phyloP scores from a whole-genome alignment of 2,113 vertebrate species.

The Abramis brama region DNA sequence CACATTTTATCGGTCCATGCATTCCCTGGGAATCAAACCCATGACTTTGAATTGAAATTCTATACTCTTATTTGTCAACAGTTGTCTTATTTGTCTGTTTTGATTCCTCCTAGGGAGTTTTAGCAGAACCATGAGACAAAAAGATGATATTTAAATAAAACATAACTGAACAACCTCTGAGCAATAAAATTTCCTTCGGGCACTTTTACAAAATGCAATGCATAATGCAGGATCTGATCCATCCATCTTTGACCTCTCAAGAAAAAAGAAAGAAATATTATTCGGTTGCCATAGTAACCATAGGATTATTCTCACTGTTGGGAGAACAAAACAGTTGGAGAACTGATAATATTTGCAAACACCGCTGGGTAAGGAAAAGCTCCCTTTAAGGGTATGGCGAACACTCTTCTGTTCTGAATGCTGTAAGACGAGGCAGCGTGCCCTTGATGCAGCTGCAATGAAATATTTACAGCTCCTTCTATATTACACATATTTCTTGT shows the following conservation, averaged over 20 bases:
- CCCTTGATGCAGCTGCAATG: conserved; percentile 15
- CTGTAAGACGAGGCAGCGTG: background rate
- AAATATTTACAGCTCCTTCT: conserved; percentile 27
- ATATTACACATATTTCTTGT: conserved; percentile 36
- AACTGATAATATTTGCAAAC: conserved; percentile 32
- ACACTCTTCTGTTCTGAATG: conserved; percentile 6
- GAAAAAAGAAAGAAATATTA: background rate
- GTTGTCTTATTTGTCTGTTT: background rate
- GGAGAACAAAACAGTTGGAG: background rate
- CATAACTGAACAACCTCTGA: background rate
- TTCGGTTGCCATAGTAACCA: conserved; percentile 39
- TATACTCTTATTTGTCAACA: background rate
- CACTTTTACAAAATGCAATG: conserved; percentile 15
- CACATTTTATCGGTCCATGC: background rate
- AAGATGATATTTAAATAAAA: background rate
- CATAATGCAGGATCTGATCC: conserved; percentile 10
- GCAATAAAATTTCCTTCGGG: background rate
- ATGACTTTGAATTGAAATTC: background rate
- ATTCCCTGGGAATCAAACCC: background rate
- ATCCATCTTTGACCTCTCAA: conserved; percentile 12
- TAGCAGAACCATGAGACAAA: background rate
- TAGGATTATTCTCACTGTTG: conserved; percentile 21
- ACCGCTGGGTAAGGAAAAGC: conserved; percentile 4
- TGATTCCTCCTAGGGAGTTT: background rate
- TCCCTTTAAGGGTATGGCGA: background rate